Evolutionary conservation across 53 echinoderm and acorn worm species (phyloP).

Genomic region (Patiria pectinifera): DNA sequence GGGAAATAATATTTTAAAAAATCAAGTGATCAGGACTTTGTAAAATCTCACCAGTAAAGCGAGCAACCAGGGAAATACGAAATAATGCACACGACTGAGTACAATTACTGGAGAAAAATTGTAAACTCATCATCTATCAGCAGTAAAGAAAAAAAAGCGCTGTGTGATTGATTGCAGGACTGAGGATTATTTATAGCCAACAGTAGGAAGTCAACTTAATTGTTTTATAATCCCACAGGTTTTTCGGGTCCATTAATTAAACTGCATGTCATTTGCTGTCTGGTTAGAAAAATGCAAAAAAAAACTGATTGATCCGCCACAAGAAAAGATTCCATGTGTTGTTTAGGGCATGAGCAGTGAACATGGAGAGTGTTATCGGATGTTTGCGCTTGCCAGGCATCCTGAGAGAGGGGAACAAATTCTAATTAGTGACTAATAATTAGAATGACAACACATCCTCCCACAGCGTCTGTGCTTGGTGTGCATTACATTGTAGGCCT

Average conservation of each 20-base stretch:
- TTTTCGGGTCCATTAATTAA: constrained; percentile 17
- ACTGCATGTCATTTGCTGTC: neutral
- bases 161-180: neutral
- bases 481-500: no score
- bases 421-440: no score
- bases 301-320: neutral
- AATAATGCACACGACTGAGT: constrained; percentile 7
- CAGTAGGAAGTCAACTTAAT: constrained; percentile 13
- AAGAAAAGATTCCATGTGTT: neutral
- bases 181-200: neutral
- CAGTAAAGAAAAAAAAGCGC: neutral
- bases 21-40: constrained; percentile 2
- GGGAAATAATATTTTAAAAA: neutral
- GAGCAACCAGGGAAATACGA: neutral
- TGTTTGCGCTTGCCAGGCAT: no score
- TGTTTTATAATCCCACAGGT: neutral
- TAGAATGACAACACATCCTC: no score
- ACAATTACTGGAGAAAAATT: neutral
- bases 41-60: neutral
- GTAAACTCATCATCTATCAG: neutral
- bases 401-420: no score
- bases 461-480: no score
- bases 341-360: neutral
- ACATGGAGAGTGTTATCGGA: neutral
- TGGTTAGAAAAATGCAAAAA: neutral